Percentiles rank a stretch among this genome's conserved stretches.
These are phyloP conservation scores for Chiloscyllium plagiosum DNA, from an alignment of 2,113 vertebrate species.

Conservation along the genomic window DNA sequence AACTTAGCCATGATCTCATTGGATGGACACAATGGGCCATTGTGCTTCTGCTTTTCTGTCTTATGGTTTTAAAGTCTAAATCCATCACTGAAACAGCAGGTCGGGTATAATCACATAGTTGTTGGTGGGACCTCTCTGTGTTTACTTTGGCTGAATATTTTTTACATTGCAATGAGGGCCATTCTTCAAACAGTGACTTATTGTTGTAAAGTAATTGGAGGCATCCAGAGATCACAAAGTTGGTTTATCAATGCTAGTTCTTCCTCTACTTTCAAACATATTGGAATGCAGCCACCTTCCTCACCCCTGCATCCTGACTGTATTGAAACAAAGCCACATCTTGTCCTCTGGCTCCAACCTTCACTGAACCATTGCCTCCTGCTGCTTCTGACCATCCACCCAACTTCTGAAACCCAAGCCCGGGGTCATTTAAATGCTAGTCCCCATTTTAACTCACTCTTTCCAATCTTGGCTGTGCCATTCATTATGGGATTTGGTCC, in stretches of 20 bases:
- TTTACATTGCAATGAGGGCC: neutral
- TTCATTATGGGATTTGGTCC: neutral
- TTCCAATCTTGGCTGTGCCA: neutral
- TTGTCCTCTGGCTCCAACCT: neutral
- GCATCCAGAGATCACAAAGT: neutral
- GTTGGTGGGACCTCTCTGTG: neutral
- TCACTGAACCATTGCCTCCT: neutral
- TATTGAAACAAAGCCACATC: neutral
- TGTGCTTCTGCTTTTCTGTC: no score
- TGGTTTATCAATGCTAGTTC: neutral
- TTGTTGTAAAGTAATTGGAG: neutral
- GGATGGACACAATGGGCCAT: no score
- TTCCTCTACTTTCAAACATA: neutral
- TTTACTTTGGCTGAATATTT: neutral
- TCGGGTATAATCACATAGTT: neutral
- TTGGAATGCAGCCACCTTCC: neutral
- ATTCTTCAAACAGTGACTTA: neutral
- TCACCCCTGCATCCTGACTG: neutral
- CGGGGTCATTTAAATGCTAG: neutral
- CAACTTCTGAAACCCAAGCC: neutral
- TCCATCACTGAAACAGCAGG: neutral
- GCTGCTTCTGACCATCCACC: neutral
- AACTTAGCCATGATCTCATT: no score
- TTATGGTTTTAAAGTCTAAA: no score
- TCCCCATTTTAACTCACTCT: neutral